Conservation (phyloP, 2,113 vertebrate genomes). For the Zosterops borbonicus region DNA sequence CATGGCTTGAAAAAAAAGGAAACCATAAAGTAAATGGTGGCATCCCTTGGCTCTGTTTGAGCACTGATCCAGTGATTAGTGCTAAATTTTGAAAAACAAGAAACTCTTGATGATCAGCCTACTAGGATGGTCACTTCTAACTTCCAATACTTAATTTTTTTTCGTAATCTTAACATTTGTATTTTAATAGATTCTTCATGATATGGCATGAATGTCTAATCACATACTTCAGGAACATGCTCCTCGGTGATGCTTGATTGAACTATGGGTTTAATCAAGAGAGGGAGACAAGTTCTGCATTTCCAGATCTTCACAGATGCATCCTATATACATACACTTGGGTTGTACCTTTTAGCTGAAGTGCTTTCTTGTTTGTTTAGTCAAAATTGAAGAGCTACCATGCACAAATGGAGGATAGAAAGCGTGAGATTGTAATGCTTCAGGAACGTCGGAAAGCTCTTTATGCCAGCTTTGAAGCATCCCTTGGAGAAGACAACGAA, state of each 20-base stretch:
- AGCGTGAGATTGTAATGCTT: conserved; percentile 75
- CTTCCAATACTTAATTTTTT: neutral
- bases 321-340: neutral
- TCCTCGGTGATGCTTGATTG: neutral
- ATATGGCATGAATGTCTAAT: neutral
- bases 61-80: neutral
- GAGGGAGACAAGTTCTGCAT: neutral
- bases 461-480: conserved; percentile 76
- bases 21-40: neutral
- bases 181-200: neutral
- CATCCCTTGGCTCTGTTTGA: neutral
- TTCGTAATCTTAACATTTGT: neutral
- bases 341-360: neutral
- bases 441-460: conserved; percentile 81
- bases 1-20: neutral
- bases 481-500: conserved; percentile 84
- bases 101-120: neutral
- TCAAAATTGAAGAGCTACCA: conserved; percentile 75
- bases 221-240: neutral
- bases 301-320: neutral
- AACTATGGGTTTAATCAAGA: neutral
- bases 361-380: conserved; percentile 5
- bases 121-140: neutral
- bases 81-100: neutral
- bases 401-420: conserved; percentile 80